These are phyloP conservation scores for Eurytoma californica DNA, from an alignment of 2,888 invertebrate genomes.

Conservation along the genomic window DNA sequence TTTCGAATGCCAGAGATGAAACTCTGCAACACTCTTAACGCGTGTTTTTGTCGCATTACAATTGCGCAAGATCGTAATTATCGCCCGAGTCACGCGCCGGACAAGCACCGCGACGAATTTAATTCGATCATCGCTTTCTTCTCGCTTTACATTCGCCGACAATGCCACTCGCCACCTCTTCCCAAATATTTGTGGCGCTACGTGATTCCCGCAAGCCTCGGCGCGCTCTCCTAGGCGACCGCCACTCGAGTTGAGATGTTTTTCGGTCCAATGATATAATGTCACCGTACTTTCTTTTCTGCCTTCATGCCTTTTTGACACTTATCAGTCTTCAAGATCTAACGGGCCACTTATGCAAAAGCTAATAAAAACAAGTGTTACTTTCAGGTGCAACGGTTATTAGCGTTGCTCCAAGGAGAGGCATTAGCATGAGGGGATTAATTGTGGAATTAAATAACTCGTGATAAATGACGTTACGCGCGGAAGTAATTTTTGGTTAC, in stretches of 20 bases:
- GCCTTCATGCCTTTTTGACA: background rate
- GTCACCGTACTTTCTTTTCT: background rate
- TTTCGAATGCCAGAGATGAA: too few species aligned
- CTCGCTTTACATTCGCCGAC: slow-evolving; percentile 10
- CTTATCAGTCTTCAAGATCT: too few species aligned
- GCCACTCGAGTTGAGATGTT: background rate
- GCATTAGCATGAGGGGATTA: background rate
- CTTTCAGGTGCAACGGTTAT: background rate
- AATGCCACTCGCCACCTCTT: background rate
- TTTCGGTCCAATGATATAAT: background rate
- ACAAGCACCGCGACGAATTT: background rate
- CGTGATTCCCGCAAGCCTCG: slow-evolving; percentile 9
- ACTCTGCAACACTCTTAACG: background rate
- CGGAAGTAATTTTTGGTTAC: too few species aligned
- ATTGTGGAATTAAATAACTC: too few species aligned
- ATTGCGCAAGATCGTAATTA: slow-evolving; percentile 1
- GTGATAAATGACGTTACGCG: too few species aligned
- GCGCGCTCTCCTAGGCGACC: background rate
- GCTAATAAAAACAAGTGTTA: background rate
- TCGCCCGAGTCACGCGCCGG: background rate
- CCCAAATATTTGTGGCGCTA: slow-evolving; percentile 9
- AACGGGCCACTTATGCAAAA: background rate
- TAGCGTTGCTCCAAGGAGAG: background rate
- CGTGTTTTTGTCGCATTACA: background rate
- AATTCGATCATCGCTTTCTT: slow-evolving; percentile 34